These are phyloP conservation scores for Ectropis grisescens DNA, from an alignment of 1,140 invertebrate genomes.

Conservation along the genomic window DNA sequence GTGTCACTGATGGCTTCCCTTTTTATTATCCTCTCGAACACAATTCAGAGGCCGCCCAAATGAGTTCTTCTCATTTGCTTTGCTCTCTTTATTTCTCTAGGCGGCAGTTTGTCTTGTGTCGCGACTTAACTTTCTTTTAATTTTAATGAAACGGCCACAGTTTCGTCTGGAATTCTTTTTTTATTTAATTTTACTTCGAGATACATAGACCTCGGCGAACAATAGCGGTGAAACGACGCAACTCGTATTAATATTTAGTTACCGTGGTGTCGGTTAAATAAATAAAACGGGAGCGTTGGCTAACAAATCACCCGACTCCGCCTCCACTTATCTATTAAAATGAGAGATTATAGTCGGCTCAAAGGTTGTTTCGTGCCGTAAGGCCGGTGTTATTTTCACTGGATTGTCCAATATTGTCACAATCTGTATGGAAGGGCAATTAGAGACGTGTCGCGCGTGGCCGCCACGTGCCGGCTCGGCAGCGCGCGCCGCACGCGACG, in stretches of 20 bases:
- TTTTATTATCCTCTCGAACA: conserved; percentile 69
- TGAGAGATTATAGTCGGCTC: conserved; percentile 61
- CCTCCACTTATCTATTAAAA: conserved; percentile 68
- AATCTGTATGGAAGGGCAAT: conserved; percentile 58
- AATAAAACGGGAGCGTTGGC: conserved; percentile 5
- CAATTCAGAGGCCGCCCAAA: conserved; percentile 64
- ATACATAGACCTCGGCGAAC: neutral
- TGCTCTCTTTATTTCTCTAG: conserved; percentile 66
- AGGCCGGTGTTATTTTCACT: conserved; percentile 64
- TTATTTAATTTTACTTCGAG: conserved; percentile 9
- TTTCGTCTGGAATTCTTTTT: conserved; percentile 14
- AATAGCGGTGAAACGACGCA: too few species aligned
- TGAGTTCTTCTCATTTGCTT: conserved; percentile 63
- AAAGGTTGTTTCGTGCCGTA: conserved; percentile 31
- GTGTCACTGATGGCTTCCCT: conserved; percentile 69
- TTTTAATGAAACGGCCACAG: conserved; percentile 32
- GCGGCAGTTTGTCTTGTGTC: conserved; percentile 59
- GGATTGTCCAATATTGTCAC: conserved; percentile 66
- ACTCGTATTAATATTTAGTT: too few species aligned
- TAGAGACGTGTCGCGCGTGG: conserved; percentile 60
- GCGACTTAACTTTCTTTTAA: conserved; percentile 55
- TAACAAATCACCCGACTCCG: conserved; percentile 57
- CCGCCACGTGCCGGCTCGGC: conserved; percentile 32
- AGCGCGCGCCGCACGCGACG: conserved; percentile 20
- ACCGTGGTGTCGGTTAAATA: neutral